Evolutionary conservation across 2,888 invertebrate genomes (phyloP).

Genomic region (Iselma pallidipennis): DNA sequence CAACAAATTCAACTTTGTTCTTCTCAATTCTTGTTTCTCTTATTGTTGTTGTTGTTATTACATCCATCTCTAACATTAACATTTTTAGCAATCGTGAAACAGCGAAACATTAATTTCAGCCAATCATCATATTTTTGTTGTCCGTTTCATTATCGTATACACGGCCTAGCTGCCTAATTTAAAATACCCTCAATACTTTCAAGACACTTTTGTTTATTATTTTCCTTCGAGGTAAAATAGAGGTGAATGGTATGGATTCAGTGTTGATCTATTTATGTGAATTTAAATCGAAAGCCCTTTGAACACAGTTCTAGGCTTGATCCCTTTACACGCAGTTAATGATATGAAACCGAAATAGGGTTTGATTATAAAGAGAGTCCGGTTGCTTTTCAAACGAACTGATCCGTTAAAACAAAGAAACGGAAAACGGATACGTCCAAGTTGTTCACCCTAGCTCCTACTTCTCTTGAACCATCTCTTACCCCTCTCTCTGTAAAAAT

Average conservation of each 20-base stretch:
- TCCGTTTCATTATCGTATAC: not conserved
- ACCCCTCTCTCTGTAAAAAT: not conserved
- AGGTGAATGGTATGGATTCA: conserved; percentile 5
- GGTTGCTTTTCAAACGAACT: conserved; percentile 7
- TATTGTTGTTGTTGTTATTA: not conserved
- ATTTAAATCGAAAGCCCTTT: conserved; percentile 14
- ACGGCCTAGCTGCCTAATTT: not conserved
- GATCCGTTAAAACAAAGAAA: conserved; percentile 21
- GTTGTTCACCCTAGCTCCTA: conserved; percentile 3
- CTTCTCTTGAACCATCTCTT: not conserved
- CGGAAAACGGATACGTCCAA: conserved; percentile 15
- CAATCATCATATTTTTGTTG: not conserved
- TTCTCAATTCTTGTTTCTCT: not conserved
- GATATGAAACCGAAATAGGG: conserved; percentile 11
- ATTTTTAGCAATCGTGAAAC: not conserved
- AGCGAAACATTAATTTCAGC: not conserved
- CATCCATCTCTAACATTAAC: not conserved
- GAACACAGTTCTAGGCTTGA: not conserved
- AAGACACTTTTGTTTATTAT: not conserved
- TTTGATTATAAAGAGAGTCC: conserved; percentile 16
- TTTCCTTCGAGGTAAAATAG: too few relatives aligned
- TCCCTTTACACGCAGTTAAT: conserved; percentile 12
- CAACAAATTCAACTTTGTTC: conserved; percentile 5
- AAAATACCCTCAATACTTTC: too few relatives aligned
- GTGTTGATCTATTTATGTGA: conserved; percentile 19